Percentiles rank a stretch among this genome's conserved stretches.
Evolutionary conservation across 2,113 vertebrate species (phyloP).

Genomic region (Brachyistius frenatus): DNA sequence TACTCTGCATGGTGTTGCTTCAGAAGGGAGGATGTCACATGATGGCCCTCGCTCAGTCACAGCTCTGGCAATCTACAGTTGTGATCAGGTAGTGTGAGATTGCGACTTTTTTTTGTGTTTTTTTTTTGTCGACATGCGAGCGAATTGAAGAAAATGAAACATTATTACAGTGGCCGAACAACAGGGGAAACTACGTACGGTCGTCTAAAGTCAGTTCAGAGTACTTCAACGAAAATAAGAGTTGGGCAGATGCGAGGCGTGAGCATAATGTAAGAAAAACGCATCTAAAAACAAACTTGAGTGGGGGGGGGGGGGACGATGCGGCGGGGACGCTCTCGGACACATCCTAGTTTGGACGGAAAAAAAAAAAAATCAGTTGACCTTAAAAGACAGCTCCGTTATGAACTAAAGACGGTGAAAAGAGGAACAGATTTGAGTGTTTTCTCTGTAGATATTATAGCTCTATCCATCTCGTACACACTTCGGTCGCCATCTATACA

Average conservation of each 20-base stretch:
- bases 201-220: too few relatives aligned
- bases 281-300: constrained; percentile 5
- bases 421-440: neutral
- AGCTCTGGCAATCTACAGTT: constrained; percentile 40
- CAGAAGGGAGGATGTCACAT: constrained; percentile 52
- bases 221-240: too few relatives aligned
- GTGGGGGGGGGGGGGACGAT: neutral
- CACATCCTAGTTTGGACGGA: neutral
- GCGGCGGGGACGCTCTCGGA: neutral
- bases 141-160: too few relatives aligned
- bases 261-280: neutral
- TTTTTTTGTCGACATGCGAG: too few relatives aligned
- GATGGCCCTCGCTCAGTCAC: constrained; percentile 26
- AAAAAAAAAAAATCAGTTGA: neutral
- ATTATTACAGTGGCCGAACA: too few relatives aligned
- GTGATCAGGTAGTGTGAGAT: constrained; percentile 58
- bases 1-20: neutral
- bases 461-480: neutral
- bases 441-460: neutral
- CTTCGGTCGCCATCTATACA: constrained; percentile 26
- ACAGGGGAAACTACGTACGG: too few relatives aligned
- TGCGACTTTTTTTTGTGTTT: neutral
- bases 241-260: neutral
- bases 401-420: too few relatives aligned
- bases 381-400: too few relatives aligned